Evolutionary conservation across 2,888 invertebrate species (phyloP), one percentile per base, ranked within the genome.

Genomic region (Tromatobia lineatoria): DNA sequence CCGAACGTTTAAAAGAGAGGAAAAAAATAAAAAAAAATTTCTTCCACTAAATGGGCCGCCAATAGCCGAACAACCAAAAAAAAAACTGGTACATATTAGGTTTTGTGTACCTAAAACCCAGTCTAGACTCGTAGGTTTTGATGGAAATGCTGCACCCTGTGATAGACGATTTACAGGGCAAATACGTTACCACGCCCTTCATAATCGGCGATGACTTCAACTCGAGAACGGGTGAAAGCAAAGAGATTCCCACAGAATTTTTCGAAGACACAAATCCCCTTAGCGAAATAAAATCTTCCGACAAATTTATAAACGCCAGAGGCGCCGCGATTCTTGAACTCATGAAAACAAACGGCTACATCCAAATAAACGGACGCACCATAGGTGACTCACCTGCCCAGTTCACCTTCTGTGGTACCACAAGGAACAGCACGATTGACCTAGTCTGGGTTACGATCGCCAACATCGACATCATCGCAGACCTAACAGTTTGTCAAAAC

Each of bases 191-290:
- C 15, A 54, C 50, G 25, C 34, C 34, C 3, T 34, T 50, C 18
- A 34, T 70, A 50, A 73, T 73, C 47, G 52, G 23, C 13, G 69
- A 50, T 2, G 67, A 69, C 23, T 69, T 69, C 50, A 69, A 69
- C 50, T 50, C 67, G 1, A 47, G 67, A 45, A 47, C 23, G 11
- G 67, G 47, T 3, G 57, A 59, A 18, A 47, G 15, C 29, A 29
- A 54, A 6, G 69, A 38, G 23, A 20, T 45, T 59, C 38, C 69
- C 15, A 11, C 11, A 54, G 69, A 78, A 69, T 13, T 25, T 13
- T 69, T 69, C 11, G 57, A 69, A 54, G 57, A n/a, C 29, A 45
- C 80, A 3, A 20, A 50, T 2, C 29, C 50, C 11, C 20, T 18
- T 38, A 38, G 15, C 15, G 10, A 29, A 47, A 61, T 61, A 47